phyloP scores from a whole-genome alignment of 2,113 vertebrate genomes.

The Toxostoma redivivum region DNA sequence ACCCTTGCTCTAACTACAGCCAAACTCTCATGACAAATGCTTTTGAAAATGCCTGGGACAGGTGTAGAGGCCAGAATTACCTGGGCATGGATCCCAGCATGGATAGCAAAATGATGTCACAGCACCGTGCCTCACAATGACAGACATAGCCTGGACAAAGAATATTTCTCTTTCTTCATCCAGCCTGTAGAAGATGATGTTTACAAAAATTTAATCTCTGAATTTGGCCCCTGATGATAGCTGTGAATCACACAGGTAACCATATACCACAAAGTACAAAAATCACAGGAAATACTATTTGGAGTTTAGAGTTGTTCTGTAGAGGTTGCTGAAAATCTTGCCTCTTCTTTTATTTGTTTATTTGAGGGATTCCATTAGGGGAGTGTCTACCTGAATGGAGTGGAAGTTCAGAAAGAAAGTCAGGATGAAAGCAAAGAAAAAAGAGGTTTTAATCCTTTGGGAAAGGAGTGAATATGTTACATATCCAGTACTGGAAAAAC shows the following conservation, averaged over 20 bases:
- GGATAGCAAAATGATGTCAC: neutral
- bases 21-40: neutral
- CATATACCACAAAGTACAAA: neutral
- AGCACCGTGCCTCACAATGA: neutral
- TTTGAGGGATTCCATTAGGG: neutral
- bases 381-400: neutral
- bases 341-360: neutral
- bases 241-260: neutral
- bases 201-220: neutral
- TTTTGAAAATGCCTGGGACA: neutral
- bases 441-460: neutral
- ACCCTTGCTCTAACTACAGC: neutral
- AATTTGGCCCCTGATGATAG: neutral
- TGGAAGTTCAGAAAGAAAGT: neutral
- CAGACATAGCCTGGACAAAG: neutral
- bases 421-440: neutral
- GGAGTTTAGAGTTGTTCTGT: neutral
- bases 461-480: neutral
- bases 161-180: neutral
- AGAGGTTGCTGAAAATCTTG: neutral
- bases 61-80: neutral
- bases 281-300: neutral
- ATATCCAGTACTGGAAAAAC: neutral
- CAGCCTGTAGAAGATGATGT: neutral
- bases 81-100: neutral